phyloP scores from a whole-genome alignment of 2,797 vertebrate genomes.

The Merluccius polli region DNA sequence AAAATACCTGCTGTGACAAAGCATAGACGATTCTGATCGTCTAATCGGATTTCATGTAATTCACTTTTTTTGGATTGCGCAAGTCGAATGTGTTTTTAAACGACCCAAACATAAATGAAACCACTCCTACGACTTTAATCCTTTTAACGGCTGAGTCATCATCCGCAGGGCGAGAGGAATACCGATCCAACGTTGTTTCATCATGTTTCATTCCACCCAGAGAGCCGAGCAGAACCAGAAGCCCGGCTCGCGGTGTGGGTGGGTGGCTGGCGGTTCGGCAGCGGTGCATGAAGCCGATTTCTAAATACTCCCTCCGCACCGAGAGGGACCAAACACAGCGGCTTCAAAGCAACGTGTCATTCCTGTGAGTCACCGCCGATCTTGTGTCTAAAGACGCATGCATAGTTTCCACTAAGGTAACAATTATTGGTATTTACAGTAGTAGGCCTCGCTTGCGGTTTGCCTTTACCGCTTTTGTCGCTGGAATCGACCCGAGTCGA shows the following conservation, averaged over 20 bases:
- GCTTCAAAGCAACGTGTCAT: constrained; percentile 56
- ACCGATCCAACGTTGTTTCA: neutral
- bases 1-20: neutral
- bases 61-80: neutral
- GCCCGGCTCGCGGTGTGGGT: neutral
- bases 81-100: neutral
- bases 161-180: neutral
- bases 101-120: neutral
- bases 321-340: constrained; percentile 49
- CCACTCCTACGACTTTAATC: neutral
- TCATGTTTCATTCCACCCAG: too few relatives aligned
- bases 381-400: constrained; percentile 35
- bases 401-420: constrained; percentile 37
- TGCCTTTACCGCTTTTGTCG: neutral
- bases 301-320: constrained; percentile 42
- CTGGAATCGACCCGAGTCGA: too few relatives aligned
- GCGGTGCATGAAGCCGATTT: constrained; percentile 42
- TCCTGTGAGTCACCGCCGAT: constrained; percentile 58
- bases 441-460: neutral
- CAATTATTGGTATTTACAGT: neutral
- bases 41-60: neutral
- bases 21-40: neutral
- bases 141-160: neutral
- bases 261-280: constrained; percentile 31
- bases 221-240: too few relatives aligned